Base-by-base conservation (phyloP, 2,113 vertebrate genomes). In the Calyptommatus sinebrachiatus region DNA sequence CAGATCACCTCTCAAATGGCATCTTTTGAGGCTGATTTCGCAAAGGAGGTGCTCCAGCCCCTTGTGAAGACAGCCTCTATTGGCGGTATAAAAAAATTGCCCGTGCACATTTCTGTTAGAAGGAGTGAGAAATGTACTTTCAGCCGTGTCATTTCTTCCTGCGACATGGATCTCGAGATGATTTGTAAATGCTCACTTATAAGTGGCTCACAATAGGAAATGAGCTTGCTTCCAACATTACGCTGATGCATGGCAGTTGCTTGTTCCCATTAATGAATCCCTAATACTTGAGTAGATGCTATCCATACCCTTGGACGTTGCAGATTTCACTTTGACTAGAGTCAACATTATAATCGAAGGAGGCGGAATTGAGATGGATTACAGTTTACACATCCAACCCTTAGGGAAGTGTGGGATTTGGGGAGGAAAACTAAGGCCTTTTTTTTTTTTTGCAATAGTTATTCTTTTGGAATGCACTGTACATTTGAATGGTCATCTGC, bases 41-140 rank as follows among this genome's bases (percentile, higher is more conserved):
- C 35, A 41, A 41, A 5, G 35, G 35, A 41, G 35, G 35, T 41
- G 35, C 35, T 41, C 35, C 35, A 4, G 35, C 35, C 35, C 35
- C 35, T 41, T 41, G n/a, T 48, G 16, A 46, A 79, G 91, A 83
- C n/a, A 68, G 73, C 28, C 0, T 1, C 69, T 83, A 81, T 88
- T 83, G 86, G 75, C 60, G 73, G 70, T 83, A 41, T 73, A 85
- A 82, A 28, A 12, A 62, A 84, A 85, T 84, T 85, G 79, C 26
- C 80, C 87, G 84, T 85, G 81, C 87, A 83, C 83, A 78, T 91
- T 85, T 66, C 86, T 90, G 83, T 89, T 85, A 91, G 85, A 91
- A 92, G 86, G 87, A 91, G 91, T 90, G 87, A 88, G 88, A 90
- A 93, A 88, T 90, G 90, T 76, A 83, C 93, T 92, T 91, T 87